Percentiles rank a stretch among this genome's conserved stretches.
These are phyloP conservation scores for Syngnathus scovelli DNA, from an alignment of 2,113 vertebrate species.

Conservation along the genomic window DNA sequence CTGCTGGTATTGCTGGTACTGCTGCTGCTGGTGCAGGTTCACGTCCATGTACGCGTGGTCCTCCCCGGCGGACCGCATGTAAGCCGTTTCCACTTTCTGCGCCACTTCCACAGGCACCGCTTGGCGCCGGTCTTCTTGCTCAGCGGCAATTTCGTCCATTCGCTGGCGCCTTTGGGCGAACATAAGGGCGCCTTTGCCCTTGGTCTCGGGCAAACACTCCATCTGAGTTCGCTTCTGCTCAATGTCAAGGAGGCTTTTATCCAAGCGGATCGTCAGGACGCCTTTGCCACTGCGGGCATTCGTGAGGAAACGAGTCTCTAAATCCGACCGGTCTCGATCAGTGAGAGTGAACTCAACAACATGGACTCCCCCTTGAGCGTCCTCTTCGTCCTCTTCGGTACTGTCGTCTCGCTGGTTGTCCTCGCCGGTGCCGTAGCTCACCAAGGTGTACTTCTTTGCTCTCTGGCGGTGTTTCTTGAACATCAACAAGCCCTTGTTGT, in stretches of 20 bases:
- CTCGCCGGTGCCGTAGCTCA: slow-evolving; percentile 97
- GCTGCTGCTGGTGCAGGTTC: slow-evolving; percentile 68
- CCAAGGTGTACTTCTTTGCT: slow-evolving; percentile 89
- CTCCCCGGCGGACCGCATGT: slow-evolving; percentile 65
- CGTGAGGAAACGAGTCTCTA: slow-evolving; percentile 79
- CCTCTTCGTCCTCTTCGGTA: slow-evolving; percentile 71
- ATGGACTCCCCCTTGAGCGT: slow-evolving; percentile 63
- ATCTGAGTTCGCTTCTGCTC: slow-evolving; percentile 80
- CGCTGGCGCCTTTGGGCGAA: slow-evolving; percentile 87
- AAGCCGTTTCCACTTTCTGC: slow-evolving; percentile 56
- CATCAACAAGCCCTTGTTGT: slow-evolving; percentile 97
- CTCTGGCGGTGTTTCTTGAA: slow-evolving; percentile 94
- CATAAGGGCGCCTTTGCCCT: slow-evolving; percentile 93
- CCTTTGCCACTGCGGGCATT: slow-evolving; percentile 70
- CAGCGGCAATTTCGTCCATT: slow-evolving; percentile 90
- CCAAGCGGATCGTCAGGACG: slow-evolving; percentile 81
- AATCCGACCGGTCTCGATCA: slow-evolving; percentile 76
- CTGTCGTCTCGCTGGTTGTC: slow-evolving; percentile 64
- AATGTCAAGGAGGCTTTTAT: slow-evolving; percentile 82
- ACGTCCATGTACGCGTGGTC: slow-evolving; percentile 78
- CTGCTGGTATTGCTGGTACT: slow-evolving; percentile 37
- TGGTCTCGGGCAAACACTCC: slow-evolving; percentile 85
- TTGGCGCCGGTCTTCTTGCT: slow-evolving; percentile 81
- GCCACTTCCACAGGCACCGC: slow-evolving; percentile 66
- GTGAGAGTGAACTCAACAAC: slow-evolving; percentile 78